These are phyloP conservation scores for Myotis yumanensis DNA, from an alignment of 2,113 vertebrate species.

Conservation along the genomic window DNA sequence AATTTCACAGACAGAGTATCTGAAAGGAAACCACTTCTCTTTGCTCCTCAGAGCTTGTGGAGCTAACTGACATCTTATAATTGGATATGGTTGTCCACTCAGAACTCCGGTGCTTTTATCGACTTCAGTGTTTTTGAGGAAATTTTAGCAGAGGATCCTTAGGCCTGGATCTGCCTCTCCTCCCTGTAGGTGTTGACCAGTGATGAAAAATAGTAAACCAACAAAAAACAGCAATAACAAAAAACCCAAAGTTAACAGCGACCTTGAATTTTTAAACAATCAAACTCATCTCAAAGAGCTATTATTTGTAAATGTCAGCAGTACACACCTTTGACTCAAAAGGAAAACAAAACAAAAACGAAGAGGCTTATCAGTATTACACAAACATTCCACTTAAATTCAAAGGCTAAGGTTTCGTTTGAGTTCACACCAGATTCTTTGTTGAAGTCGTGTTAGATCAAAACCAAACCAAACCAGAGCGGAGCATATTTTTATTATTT, in stretches of 20 bases:
- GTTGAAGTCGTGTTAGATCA: background rate
- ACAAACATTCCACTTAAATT: background rate
- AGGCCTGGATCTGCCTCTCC: background rate
- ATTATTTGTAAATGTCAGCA: background rate
- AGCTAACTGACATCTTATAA: background rate
- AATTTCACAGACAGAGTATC: background rate
- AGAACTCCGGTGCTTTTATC: background rate
- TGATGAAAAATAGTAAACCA: background rate
- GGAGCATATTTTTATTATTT: background rate
- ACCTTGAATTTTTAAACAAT: background rate
- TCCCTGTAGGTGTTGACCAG: background rate
- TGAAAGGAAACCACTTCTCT: background rate
- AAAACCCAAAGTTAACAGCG: background rate
- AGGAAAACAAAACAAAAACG: background rate
- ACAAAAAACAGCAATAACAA: background rate
- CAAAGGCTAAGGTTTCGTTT: background rate
- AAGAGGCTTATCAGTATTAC: background rate
- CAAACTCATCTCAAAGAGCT: background rate
- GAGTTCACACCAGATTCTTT: background rate
- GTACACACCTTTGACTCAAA: background rate
- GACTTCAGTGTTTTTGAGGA: background rate
- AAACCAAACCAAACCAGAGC: background rate
- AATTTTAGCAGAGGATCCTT: background rate
- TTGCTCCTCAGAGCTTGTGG: background rate
- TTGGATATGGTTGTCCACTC: background rate